Conservation (phyloP, 2,888 invertebrate genomes). For the Eupelmus urozonus region DNA sequence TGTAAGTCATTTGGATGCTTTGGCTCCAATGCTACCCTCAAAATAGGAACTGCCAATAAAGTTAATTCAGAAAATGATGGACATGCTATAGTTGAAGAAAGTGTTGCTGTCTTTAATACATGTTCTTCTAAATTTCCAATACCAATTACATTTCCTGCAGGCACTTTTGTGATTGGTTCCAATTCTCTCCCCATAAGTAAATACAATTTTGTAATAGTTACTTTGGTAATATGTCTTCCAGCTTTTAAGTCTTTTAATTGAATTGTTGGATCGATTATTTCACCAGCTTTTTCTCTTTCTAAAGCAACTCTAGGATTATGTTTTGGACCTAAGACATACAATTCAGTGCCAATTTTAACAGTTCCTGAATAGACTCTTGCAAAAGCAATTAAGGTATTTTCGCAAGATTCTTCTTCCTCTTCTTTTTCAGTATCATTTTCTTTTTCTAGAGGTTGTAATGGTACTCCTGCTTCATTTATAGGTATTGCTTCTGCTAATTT, state of each 20-base stretch:
- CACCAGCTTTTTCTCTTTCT: conserved; percentile 75
- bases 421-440: conserved; percentile 21
- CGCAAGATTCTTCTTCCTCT: conserved; percentile 70
- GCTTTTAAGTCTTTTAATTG: conserved; percentile 81
- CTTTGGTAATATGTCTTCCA: conserved; percentile 83
- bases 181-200: conserved; percentile 96
- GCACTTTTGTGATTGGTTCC: conserved; percentile 86
- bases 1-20: conserved; percentile 88
- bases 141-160: conserved; percentile 94
- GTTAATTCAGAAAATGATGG: conserved; percentile 92
- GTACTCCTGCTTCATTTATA: background rate
- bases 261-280: conserved; percentile 77
- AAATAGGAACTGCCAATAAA: conserved; percentile 89
- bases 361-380: conserved; percentile 95
- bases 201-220: conserved; percentile 87
- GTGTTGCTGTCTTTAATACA: conserved; percentile 92
- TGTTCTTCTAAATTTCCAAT: conserved; percentile 92
- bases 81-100: conserved; percentile 89
- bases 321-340: conserved; percentile 92
- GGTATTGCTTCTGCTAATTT: conserved; percentile 62
- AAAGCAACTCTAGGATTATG: conserved; percentile 87
- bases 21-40: conserved; percentile 96
- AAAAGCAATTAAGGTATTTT: conserved; percentile 91
- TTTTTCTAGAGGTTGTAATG: background rate
- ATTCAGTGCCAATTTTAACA: conserved; percentile 85